Evolutionary conservation across 2,113 vertebrate genomes (phyloP).

Genomic region (Triplophysa tibetana): DNA sequence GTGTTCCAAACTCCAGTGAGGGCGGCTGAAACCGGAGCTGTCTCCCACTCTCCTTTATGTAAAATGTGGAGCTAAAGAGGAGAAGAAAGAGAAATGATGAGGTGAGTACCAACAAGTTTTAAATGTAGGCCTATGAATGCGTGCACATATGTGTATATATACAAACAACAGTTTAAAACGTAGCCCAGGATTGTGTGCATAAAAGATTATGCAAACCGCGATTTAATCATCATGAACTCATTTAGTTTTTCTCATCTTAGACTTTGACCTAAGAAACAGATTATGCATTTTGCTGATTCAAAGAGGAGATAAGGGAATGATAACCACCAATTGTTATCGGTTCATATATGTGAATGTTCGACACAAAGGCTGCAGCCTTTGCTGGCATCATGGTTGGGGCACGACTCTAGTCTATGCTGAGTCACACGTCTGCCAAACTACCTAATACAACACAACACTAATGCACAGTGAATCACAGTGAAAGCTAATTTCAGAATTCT

Average conservation of each 20-base stretch:
- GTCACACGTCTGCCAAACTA: background rate
- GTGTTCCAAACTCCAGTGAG: slow-evolving; percentile 88
- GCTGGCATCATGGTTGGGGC: background rate
- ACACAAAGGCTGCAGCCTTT: background rate
- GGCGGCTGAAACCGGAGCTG: slow-evolving; percentile 89
- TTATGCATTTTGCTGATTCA: background rate
- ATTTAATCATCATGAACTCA: no score
- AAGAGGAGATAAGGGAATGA: background rate
- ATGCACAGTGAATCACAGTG: background rate
- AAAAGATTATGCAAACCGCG: no score
- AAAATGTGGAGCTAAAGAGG: slow-evolving; percentile 81
- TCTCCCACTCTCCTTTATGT: slow-evolving; percentile 79
- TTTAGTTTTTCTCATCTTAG: no score
- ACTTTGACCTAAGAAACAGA: no score
- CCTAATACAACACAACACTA: background rate
- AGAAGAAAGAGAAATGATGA: slow-evolving; percentile 23
- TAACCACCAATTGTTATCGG: background rate
- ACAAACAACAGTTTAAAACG: background rate
- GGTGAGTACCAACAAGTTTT: background rate
- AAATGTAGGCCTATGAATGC: background rate
- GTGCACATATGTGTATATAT: no score
- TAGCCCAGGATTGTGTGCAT: no score
- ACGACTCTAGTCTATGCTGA: background rate
- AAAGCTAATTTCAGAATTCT: no score
- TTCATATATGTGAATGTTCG: background rate